A percentile compares a stretch with the other conserved stretches of the same genome.
phyloP scores from a whole-genome alignment of 2,888 invertebrate species.

The Polyommatus iphigenia region DNA sequence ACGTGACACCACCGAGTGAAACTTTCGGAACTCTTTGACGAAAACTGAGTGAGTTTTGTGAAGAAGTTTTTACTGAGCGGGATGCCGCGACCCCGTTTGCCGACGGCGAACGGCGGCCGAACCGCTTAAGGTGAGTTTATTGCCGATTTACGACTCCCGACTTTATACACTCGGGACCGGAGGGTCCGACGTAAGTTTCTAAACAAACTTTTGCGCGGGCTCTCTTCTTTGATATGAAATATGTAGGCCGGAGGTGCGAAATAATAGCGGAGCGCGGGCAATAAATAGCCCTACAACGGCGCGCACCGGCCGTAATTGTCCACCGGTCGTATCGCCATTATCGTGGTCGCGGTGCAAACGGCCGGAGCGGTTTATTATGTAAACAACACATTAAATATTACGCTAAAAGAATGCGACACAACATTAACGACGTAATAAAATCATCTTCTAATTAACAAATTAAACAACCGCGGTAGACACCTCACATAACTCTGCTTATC shows the following conservation, averaged over 20 bases:
- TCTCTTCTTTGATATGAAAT: conserved; percentile 42
- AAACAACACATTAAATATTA: conserved; percentile 26
- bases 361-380: conserved; percentile 1
- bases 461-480: neutral
- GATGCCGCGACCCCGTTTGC: conserved; percentile 71
- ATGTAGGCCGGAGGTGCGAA: conserved; percentile 35
- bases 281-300: conserved; percentile 45
- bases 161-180: conserved; percentile 56
- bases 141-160: conserved; percentile 74
- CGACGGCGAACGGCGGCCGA: conserved; percentile 73
- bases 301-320: conserved; percentile 27
- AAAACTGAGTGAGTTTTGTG: conserved; percentile 73
- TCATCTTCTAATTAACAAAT: conserved; percentile 9
- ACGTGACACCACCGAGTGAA: conserved; percentile 76
- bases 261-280: conserved; percentile 38
- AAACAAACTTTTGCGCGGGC: conserved; percentile 68
- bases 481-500: neutral
- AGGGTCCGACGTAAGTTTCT: conserved; percentile 59
- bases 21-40: conserved; percentile 60
- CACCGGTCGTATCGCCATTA: conserved; percentile 11
- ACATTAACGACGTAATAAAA: conserved; percentile 5
- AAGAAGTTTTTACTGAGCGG: conserved; percentile 68
- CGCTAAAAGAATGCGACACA: neutral
- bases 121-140: conserved; percentile 78
- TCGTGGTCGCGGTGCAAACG: neutral